Base-by-base conservation (phyloP, 1,140 invertebrate species). In the Octopus sinensis region DNA sequence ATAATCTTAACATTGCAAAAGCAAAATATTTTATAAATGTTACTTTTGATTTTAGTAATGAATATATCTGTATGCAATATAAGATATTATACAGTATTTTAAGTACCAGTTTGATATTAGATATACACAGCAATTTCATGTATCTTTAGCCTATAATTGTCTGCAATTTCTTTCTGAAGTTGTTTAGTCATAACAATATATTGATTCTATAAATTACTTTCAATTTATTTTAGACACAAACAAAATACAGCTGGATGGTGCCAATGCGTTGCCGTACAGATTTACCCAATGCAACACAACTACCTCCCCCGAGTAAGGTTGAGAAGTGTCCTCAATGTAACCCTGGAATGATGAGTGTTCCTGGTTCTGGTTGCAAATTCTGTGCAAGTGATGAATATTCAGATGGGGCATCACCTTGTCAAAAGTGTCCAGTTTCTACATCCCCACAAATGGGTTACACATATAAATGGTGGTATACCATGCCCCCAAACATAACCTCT, bases 251-350 rank as follows among this genome's bases (percentile, higher is more conserved):
- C 79, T 93, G 93, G 92, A 88, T 93, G 53, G 87, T 92, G 83
- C 93, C 93, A 12, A 90, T 91, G 83, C 91, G 93, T 53, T 94
- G 93, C 84, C 85, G 90, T 12, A 89, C 90, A 53, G 88, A 91
- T 78, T 54, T 90, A 9, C 81, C 86, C 9, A 87, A 84, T 1
- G 88, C 92, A 0, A 90, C 88, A 5, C 80, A 86, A 3, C 86
- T 93, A 0, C 92, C 92, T 7, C 82, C 87, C 5, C 85, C 88
- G 51, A 88, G 86, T 1, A 81, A 86, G 17, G 81, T 85, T 5
- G 86, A 86, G 78, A 85, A 87, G 5, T 93, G 93, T 86, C 92
- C 92, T 0, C 91, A 92, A 4, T 93, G 93, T 85, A 93, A 92
- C 84, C 91, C 92, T 13, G 93, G 93, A 68, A 93, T 93, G 91